Evolutionary conservation across 2,888 invertebrate species (phyloP), one percentile per base, ranked within the genome.

Genomic region (Stenurella melanura): DNA sequence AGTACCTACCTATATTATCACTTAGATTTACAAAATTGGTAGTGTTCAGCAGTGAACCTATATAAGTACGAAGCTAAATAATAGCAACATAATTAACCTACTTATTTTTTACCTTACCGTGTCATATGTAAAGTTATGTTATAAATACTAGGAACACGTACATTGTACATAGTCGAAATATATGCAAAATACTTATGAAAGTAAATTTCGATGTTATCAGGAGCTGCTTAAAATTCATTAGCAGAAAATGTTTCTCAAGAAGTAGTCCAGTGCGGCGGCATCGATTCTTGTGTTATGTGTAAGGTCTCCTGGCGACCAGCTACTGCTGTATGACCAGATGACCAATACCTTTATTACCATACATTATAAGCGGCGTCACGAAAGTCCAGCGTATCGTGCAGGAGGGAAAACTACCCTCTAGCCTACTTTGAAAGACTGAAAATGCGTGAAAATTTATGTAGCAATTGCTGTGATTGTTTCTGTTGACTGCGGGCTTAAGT

Each of bases 261-360:
- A 81, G 78, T 79, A 79, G 78, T 73, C 72, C 75, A 57, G 70
- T 56, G 58, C 63, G 61, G 38, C 66, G 76, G 75, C 81, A 85
- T 86, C 85, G 85, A 86, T 86, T 84, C 79, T 76, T 83, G 83
- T 86, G 86, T 85, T 86, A 83, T 85, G 83, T 85, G 84, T 85
- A 80, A 76, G 85, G 86, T 87, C 84, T 86, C 86, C 83, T 85
- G 83, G 86, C 87, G 87, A 87, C 87, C 85, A 79, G 82, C 83
- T 81, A 82, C 80, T 76, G 78, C 60, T 58, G 75, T 68, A 66
- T 85, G 86, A 85, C 86, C 85, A 87, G 87, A 86, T 86, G 87
- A 87, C 87, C 86, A 86, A 83, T 83, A 81, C 82, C 81, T 82
- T 81, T 82, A 85, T 85, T 84, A 84, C 82, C 84, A 83, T 82